phyloP scores from a whole-genome alignment of 2,113 vertebrate species.

The Riparia riparia region DNA sequence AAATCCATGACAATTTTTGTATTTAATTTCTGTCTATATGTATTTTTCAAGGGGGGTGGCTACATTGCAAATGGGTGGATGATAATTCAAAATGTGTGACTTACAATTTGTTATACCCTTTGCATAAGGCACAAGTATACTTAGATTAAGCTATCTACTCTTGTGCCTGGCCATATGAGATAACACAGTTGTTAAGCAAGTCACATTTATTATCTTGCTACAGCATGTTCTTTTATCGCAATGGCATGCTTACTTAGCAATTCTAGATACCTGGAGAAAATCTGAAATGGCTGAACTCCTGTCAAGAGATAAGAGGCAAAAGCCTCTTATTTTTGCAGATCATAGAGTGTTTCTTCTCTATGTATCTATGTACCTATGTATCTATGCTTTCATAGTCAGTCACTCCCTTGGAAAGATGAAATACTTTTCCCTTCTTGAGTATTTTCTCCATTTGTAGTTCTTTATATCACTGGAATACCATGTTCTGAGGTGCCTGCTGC shows the following conservation, averaged over 20 bases:
- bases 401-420: not conserved
- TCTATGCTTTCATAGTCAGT: not conserved
- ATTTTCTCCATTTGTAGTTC: not conserved
- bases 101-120: not conserved
- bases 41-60: not conserved
- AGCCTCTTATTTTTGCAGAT: not conserved
- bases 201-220: conserved; percentile 2
- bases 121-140: not conserved
- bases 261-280: conserved; percentile 21
- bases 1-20: not conserved
- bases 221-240: not conserved
- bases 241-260: not conserved
- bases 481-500: not conserved
- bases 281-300: not conserved
- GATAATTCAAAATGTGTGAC: not conserved
- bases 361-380: too few relatives aligned
- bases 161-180: not conserved
- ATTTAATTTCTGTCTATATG: not conserved
- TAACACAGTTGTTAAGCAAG: conserved; percentile 32
- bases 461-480: not conserved
- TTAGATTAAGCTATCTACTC: not conserved
- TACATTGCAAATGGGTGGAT: not conserved
- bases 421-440: not conserved
- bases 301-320: not conserved
- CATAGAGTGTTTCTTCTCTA: not conserved